These are phyloP conservation scores for Noturus placidus DNA, from an alignment of 2,113 vertebrate species.

Conservation along the genomic window DNA sequence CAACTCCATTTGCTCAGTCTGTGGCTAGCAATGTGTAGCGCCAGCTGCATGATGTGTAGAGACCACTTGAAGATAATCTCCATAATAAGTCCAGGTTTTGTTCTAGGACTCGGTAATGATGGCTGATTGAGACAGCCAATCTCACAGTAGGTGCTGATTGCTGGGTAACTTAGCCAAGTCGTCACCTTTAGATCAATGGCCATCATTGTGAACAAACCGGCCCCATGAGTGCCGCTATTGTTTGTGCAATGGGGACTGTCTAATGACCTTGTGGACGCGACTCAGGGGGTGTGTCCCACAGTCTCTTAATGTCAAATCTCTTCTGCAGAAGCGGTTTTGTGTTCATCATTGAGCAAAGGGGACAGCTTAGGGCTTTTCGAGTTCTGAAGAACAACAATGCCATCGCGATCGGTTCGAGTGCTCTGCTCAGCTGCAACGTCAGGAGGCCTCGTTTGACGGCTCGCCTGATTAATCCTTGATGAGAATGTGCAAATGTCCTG, in stretches of 20 bases:
- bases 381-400: conserved; percentile 7
- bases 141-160: conserved; percentile 24
- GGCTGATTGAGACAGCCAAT: background rate
- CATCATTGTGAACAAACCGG: background rate
- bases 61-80: conserved; percentile 48
- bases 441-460: conserved; percentile 31
- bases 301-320: background rate
- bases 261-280: conserved; percentile 8
- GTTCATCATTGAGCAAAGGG: background rate
- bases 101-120: conserved; percentile 25
- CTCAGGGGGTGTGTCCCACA: background rate
- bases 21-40: background rate
- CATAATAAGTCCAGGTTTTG: conserved; percentile 49
- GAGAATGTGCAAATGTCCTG: conserved; percentile 51
- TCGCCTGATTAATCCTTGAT: conserved; percentile 56
- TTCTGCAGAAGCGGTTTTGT: background rate
- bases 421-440: conserved; percentile 18
- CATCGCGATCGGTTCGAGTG: background rate
- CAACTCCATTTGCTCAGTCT: conserved; percentile 12
- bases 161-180: conserved; percentile 1
- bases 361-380: background rate
- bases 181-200: conserved; percentile 30
- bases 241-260: conserved; percentile 13
- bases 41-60: conserved; percentile 6
- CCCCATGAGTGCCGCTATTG: background rate